Percentiles rank a stretch among this genome's conserved stretches.
Evolutionary conservation across 2,888 invertebrate species (phyloP).

Genomic region (Drosophila mulleri): DNA sequence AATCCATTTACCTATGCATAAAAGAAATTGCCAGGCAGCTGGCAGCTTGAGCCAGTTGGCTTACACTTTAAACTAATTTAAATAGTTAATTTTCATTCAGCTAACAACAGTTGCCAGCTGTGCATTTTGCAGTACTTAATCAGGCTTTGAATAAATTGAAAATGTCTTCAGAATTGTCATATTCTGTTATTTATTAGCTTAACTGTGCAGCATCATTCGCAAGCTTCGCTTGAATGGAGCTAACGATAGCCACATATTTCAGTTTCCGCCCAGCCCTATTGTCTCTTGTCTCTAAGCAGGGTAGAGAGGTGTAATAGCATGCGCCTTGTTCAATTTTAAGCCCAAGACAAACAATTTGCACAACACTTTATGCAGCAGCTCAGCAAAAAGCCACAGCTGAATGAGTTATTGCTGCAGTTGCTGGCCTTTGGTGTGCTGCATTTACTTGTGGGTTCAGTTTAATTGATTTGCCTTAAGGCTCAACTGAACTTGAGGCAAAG

Average conservation of each 20-base stretch:
- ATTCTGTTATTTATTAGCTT: too few relatives aligned
- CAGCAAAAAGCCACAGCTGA: slow-evolving; percentile 29
- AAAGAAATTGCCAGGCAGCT: slow-evolving; percentile 27
- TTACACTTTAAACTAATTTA: slow-evolving; percentile 34
- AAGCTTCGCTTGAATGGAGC: neutral
- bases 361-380: slow-evolving; percentile 10
- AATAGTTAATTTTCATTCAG: slow-evolving; percentile 6
- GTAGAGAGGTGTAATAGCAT: too few relatives aligned
- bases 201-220: too few relatives aligned
- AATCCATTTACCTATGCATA: slow-evolving; percentile 40
- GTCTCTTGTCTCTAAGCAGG: neutral
- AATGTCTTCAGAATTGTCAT: neutral
- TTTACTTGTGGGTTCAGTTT: slow-evolving; percentile 61
- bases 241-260: neutral
- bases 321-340: neutral
- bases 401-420: slow-evolving; percentile 20
- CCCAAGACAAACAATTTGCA: slow-evolving; percentile 19
- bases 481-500: slow-evolving; percentile 43
- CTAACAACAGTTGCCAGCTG: neutral
- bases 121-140: neutral
- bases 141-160: neutral
- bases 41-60: slow-evolving; percentile 15
- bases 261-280: neutral
- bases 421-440: slow-evolving; percentile 27
- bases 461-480: slow-evolving; percentile 76